Conservation (phyloP, 2,797 vertebrate genomes). For the Leptatherina wallacei region DNA sequence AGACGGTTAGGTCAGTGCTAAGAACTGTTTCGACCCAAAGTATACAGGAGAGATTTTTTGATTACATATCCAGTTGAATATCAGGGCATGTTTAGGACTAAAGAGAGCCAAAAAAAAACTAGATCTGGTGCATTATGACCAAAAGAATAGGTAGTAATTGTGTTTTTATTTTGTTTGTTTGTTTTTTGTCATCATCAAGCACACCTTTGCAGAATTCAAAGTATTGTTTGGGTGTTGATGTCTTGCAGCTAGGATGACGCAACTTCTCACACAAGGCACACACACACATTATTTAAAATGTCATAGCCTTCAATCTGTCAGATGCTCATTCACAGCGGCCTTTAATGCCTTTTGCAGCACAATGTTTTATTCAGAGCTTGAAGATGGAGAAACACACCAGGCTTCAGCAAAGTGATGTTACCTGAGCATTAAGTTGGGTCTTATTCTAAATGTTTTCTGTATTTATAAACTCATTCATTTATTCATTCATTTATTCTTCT, state of each 20-base stretch:
- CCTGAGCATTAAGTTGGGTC: too few species aligned
- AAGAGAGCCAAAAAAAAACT: conserved; percentile 33
- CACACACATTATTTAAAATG: conserved; percentile 45
- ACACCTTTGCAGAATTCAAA: background rate
- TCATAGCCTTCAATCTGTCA: conserved; percentile 53
- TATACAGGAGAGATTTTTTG: background rate
- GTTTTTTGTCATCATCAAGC: background rate
- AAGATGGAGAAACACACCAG: background rate
- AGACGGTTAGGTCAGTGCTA: background rate
- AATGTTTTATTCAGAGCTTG: conserved; percentile 50
- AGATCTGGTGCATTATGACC: conserved; percentile 10
- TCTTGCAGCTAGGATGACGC: conserved; percentile 18
- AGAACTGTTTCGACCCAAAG: background rate
- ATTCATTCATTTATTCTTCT: too few species aligned
- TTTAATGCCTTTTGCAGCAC: conserved; percentile 47
- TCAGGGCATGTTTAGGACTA: conserved; percentile 33
- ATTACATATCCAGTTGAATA: conserved; percentile 44
- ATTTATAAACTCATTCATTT: too few species aligned
- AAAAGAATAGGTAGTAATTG: background rate
- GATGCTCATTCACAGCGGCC: conserved; percentile 35
- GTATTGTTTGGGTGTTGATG: conserved; percentile 6
- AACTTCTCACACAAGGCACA: conserved; percentile 17
- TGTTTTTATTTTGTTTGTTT: too few species aligned
- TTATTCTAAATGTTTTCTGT: background rate
- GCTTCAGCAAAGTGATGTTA: conserved; percentile 6